Evolutionary conservation across 2,888 invertebrate genomes (phyloP).

Genomic region (Vandiemenella viatica): DNA sequence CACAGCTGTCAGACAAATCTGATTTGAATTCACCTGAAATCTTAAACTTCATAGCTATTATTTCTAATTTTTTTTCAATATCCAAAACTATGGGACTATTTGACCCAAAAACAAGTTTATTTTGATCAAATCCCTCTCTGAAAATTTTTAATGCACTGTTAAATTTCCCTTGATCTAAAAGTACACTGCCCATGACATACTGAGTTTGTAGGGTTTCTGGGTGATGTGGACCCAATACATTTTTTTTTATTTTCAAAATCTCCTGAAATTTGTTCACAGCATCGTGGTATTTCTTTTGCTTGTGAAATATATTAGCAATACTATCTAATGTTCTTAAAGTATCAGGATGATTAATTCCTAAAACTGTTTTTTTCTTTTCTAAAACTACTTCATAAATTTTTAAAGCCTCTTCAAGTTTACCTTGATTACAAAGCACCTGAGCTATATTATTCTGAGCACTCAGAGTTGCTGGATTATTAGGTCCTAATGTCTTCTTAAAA

Average conservation of each 20-base stretch:
- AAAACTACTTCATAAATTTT: slow-evolving; percentile 10
- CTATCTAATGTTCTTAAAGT: slow-evolving; percentile 9
- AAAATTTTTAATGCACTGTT: background rate
- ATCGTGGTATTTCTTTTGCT: background rate
- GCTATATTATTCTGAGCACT: slow-evolving; percentile 13
- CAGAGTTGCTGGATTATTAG: slow-evolving; percentile 1
- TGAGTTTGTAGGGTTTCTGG: background rate
- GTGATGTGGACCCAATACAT: background rate
- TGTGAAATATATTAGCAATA: slow-evolving; percentile 6
- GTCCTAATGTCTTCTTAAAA: slow-evolving; percentile 1
- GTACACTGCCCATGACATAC: background rate
- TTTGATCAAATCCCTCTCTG: slow-evolving; percentile 1
- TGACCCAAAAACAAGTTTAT: slow-evolving; percentile 6
- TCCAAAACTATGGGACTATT: slow-evolving; percentile 1
- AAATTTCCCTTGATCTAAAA: slow-evolving; percentile 14
- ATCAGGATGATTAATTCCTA: slow-evolving; percentile 6
- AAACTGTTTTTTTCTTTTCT: background rate
- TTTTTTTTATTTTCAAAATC: background rate
- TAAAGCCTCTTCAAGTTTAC: slow-evolving; percentile 14
- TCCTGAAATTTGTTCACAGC: background rate
- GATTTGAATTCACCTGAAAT: background rate
- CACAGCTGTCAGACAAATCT: background rate
- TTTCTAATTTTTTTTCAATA: background rate
- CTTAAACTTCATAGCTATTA: background rate
- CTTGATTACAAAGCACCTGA: slow-evolving; percentile 10